phyloP scores from a whole-genome alignment of 2,797 vertebrate species.

The Delichon dasypus region DNA sequence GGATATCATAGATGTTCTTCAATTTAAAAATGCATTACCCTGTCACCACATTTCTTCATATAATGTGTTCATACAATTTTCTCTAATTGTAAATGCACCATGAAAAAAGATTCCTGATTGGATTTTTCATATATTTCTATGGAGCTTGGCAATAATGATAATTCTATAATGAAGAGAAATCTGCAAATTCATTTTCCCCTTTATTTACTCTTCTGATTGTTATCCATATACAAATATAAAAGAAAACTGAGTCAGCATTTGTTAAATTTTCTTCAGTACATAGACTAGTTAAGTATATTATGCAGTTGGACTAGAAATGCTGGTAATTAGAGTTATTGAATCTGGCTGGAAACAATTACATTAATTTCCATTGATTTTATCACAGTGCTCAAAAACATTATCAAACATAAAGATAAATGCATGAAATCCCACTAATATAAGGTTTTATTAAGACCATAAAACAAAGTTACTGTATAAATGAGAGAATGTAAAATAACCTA shows the following conservation, averaged over 20 bases:
- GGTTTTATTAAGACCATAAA: neutral
- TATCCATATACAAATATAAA: constrained; percentile 11
- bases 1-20: neutral
- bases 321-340: constrained; percentile 27
- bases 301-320: neutral
- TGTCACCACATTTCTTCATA: neutral
- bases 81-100: constrained; percentile 23
- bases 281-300: neutral
- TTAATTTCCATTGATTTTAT: neutral
- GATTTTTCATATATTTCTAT: constrained; percentile 30
- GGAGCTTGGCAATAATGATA: neutral
- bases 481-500: neutral
- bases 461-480: neutral
- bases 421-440: neutral
- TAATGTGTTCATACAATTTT: constrained; percentile 25
- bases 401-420: constrained; percentile 22
- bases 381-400: neutral
- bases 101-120: constrained; percentile 18
- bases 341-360: constrained; percentile 23
- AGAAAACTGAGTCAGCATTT: neutral
- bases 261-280: neutral
- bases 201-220: constrained; percentile 32
- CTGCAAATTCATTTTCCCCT: neutral
- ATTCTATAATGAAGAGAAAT: constrained; percentile 1
- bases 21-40: neutral